A percentile compares a stretch with the other conserved stretches of the same genome.
Evolutionary conservation across 2,888 invertebrate species (phyloP).

Genomic region (Pristionchus japonicus): DNA sequence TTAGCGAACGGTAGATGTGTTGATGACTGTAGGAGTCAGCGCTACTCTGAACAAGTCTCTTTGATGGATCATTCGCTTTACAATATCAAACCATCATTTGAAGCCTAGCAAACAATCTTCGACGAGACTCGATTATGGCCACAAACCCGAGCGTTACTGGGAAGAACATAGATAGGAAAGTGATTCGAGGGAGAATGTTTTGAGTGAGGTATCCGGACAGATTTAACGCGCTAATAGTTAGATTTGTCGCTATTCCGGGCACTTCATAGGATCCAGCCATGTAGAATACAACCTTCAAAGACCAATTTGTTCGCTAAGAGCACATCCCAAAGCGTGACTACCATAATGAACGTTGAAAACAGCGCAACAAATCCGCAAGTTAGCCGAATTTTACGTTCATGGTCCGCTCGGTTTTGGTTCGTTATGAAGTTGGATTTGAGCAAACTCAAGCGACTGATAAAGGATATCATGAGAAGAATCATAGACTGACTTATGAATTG

Average conservation of each 20-base stretch:
- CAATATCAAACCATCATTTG: not conserved
- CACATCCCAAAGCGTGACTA: too few species aligned
- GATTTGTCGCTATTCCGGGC: not conserved
- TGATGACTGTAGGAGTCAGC: too few species aligned
- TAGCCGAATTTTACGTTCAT: not conserved
- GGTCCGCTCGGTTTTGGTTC: not conserved
- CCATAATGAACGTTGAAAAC: not conserved
- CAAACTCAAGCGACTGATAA: not conserved
- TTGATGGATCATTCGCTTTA: not conserved
- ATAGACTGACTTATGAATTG: not conserved
- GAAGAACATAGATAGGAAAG: not conserved
- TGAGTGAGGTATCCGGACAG: not conserved
- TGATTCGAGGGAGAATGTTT: not conserved
- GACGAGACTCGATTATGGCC: not conserved
- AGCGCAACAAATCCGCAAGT: not conserved
- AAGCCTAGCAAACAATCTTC: not conserved
- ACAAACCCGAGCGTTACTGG: not conserved
- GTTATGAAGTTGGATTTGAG: not conserved
- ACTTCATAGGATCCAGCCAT: not conserved
- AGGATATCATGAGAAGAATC: not conserved
- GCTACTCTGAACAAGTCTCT: too few species aligned
- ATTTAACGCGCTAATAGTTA: not conserved
- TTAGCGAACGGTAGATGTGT: too few species aligned
- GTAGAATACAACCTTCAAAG: not conserved
- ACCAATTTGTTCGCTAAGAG: too few species aligned